Evolutionary conservation across 2,797 vertebrate species (phyloP).

Genomic region (Agapornis canus): DNA sequence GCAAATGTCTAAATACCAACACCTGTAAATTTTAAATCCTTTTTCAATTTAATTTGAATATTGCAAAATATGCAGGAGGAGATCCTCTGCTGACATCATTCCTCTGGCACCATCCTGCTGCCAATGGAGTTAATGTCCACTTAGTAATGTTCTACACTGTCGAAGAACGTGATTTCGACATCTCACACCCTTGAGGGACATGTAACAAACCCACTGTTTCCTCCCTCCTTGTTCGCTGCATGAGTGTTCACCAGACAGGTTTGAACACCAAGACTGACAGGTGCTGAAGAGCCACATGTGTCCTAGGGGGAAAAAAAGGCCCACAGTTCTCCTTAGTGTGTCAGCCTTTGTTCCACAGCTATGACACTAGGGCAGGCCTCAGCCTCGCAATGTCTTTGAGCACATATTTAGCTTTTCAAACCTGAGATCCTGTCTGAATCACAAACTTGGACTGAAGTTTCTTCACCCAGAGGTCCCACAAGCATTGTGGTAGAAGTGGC

Average conservation of each 20-base stretch:
- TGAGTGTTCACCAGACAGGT: background rate
- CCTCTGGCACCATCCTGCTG: background rate
- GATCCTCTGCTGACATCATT: background rate
- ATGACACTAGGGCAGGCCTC: background rate
- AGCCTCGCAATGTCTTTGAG: background rate
- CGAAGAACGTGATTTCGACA: rapidly evolving
- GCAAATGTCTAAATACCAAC: background rate
- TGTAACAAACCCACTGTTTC: background rate
- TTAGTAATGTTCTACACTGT: background rate
- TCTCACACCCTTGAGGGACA: background rate
- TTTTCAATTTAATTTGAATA: background rate
- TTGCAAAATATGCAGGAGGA: background rate
- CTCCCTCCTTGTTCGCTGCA: background rate
- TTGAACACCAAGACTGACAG: background rate
- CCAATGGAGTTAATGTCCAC: background rate
- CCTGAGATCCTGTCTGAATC: background rate
- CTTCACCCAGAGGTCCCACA: background rate
- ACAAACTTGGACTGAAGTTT: background rate
- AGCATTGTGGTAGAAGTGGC: background rate
- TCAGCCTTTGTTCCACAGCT: background rate
- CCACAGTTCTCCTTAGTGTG: background rate
- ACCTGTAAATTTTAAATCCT: background rate
- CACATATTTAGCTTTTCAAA: background rate
- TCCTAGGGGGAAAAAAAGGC: background rate
- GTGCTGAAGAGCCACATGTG: background rate